Conservation (phyloP, 2,797 vertebrate genomes). For the Tachyglossus aculeatus region DNA sequence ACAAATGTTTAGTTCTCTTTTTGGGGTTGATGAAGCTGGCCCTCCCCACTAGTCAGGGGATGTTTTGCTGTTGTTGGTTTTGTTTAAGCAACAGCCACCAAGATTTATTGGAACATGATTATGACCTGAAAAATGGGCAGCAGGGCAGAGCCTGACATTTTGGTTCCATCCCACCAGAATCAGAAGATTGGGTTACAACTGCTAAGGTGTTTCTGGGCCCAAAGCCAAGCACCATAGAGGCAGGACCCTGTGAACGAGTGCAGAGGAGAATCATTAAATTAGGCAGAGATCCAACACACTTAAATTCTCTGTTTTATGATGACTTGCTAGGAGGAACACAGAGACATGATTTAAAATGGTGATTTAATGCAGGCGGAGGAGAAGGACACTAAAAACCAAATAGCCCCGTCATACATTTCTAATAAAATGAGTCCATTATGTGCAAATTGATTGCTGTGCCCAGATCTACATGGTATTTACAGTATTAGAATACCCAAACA, state of each 20-base stretch:
- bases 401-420: conserved; percentile 12
- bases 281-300: conserved; percentile 43
- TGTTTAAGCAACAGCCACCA: no score
- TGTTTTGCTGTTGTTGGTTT: no score
- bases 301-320: conserved; percentile 58
- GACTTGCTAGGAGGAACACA: conserved; percentile 15
- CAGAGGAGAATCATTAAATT: conserved; percentile 49
- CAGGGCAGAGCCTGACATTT: no score
- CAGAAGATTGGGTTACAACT: no score
- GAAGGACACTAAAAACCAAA: conserved; percentile 37
- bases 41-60: no score
- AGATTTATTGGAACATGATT: no score
- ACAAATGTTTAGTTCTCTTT: no score
- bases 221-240: conserved; percentile 25
- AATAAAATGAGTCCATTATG: conserved; percentile 54
- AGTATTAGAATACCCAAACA: conserved; percentile 56
- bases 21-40: no score
- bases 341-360: conserved; percentile 35
- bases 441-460: conserved; percentile 42
- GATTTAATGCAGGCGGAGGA: conserved; percentile 39
- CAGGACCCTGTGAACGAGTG: conserved; percentile 11
- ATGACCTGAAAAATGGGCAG: no score
- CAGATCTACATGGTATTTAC: conserved; percentile 56
- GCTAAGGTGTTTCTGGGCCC: conserved; percentile 36
- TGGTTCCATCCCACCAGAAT: no score